Conservation (phyloP, 2,113 vertebrate genomes). For the Sphyrna mokarran region DNA sequence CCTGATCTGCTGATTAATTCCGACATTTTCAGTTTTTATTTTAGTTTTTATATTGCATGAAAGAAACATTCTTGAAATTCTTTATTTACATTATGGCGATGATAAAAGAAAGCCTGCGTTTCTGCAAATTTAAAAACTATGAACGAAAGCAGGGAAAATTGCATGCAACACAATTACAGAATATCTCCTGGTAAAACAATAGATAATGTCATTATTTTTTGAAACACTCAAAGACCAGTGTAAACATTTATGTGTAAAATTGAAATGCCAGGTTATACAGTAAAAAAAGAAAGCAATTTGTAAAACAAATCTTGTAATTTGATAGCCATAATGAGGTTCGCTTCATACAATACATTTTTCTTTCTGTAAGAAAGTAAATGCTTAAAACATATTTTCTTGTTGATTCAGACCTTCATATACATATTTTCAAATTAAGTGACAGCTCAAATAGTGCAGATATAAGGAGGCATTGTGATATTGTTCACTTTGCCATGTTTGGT, state of each 20-base stretch:
- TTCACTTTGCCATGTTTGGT: not conserved
- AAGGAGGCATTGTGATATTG: not conserved
- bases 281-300: not conserved
- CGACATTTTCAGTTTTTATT: not conserved
- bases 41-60: not conserved
- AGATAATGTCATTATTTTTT: not conserved
- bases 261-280: not conserved
- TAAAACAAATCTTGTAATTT: not conserved
- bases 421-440: not conserved
- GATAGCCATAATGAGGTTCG: not conserved
- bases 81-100: not conserved
- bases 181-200: not conserved
- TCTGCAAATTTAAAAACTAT: not conserved
- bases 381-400: not conserved
- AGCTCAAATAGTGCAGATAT: not conserved
- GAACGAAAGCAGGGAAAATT: not conserved
- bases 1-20: not conserved
- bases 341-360: not conserved
- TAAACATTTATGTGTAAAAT: conserved; percentile 17
- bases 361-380: not conserved
- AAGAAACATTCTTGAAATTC: not conserved
- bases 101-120: not conserved
- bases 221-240: not conserved
- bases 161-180: not conserved
- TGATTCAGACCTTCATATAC: not conserved